Percentiles rank a stretch among this genome's conserved stretches.
These are phyloP conservation scores for Lasioglossum villosulum DNA, from an alignment of 2,888 invertebrate species.

Conservation along the genomic window DNA sequence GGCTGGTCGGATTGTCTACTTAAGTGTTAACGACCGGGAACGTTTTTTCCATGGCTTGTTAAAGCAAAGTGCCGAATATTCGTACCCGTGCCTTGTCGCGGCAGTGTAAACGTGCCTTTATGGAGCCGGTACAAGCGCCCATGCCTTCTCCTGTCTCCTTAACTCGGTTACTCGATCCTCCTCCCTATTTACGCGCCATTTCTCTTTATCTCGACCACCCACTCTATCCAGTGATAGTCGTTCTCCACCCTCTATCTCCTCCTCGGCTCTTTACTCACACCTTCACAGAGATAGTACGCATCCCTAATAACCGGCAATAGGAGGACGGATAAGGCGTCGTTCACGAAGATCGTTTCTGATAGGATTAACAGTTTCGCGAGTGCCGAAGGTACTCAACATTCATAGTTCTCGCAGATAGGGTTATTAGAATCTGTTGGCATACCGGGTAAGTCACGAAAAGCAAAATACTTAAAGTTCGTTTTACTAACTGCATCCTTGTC, in stretches of 20 bases:
- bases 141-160: constrained; percentile 30
- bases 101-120: constrained; percentile 10
- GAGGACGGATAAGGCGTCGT: constrained; percentile 42
- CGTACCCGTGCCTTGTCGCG: not conserved
- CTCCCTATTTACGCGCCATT: constrained; percentile 43
- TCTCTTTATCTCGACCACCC: constrained; percentile 33
- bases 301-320: constrained; percentile 31
- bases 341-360: not conserved
- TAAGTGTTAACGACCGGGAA: not conserved
- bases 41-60: not conserved
- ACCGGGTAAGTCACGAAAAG: not conserved
- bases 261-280: not conserved
- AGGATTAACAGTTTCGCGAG: constrained; percentile 25
- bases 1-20: not conserved
- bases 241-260: not conserved
- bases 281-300: constrained; percentile 41
- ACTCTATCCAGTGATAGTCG: constrained; percentile 26
- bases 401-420: not conserved
- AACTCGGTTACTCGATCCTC: constrained; percentile 43
- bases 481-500: not conserved
- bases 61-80: not conserved
- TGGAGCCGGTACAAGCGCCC: constrained; percentile 9
- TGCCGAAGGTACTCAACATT: not conserved
- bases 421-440: not conserved
- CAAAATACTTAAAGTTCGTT: not conserved